Base-by-base conservation (phyloP, 2,797 vertebrate species). In the Astyanax mexicanus region DNA sequence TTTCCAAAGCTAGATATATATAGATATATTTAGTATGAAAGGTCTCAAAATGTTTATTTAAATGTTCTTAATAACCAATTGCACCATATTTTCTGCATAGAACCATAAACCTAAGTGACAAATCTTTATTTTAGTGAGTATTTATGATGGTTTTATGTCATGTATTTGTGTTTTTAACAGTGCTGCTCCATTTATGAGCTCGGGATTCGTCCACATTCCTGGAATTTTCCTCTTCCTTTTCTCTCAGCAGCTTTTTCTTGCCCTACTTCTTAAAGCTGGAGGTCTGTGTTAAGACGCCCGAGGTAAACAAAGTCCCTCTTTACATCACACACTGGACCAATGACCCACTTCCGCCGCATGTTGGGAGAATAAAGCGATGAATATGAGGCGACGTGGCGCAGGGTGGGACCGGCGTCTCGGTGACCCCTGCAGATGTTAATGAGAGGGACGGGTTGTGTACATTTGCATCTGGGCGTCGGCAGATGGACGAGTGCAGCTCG, bases 241-340 rank as follows among this genome's bases (percentile, higher is more conserved):
- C n/a, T 35, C 64, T 5, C 4, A 42, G 15, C 47, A 64, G n/a
- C 6, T 15, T 61, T 57, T 32, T 66, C 40, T 35, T 75, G 81
- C 74, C 67, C 78, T 83, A 77, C 71, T 80, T 82, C 69, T 80
- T 65, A 78, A 81, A 76, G 44, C 65, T 74, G 74, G 44, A 77
- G 35, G 52, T 67, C 65, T 80, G 47, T 74, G 66, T 25, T 42
- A 73, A 71, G 71, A 72, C 4, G 74, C 71, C 71, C 52, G 54
- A 45, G 69, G 81, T 77, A 77, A 77, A 77, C 42, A 77, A 77
- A 74, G 60, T 72, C 61, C 67, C 25, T 72, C 27, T 79, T 72
- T 77, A 65, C 72, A 69, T 74, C 45, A 66, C 81, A 67, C 70
- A 37, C 67, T 35, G 67, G 71, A 57, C 62, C 75, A 52, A 55